Conservation (phyloP, 2,797 vertebrate genomes). For the Nyctibius grandis region DNA sequence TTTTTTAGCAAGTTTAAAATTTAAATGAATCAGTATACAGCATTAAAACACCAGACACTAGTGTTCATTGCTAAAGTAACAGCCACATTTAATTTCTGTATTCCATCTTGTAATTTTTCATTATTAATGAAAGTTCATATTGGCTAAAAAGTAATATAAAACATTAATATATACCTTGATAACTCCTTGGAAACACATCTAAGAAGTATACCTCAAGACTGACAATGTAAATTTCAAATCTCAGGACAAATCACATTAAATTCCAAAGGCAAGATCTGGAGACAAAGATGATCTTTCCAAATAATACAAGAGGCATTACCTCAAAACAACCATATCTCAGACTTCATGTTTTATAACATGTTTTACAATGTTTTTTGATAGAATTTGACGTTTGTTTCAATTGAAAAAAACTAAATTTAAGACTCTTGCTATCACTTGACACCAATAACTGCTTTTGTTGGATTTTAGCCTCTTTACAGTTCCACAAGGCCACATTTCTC, state of each 20-base stretch:
- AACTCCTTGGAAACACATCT: background rate
- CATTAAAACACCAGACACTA: background rate
- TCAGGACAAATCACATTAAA: background rate
- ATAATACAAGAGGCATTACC: background rate
- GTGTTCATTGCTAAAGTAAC: background rate
- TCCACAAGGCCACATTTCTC: background rate
- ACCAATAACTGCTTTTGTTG: background rate
- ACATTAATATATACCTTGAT: background rate
- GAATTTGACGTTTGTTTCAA: background rate
- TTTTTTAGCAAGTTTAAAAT: background rate
- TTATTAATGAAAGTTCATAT: background rate
- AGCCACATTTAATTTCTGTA: background rate
- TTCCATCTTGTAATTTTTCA: background rate
- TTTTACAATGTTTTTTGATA: background rate
- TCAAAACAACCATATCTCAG: background rate
- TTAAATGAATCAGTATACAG: background rate
- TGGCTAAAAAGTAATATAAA: background rate
- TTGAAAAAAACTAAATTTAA: background rate
- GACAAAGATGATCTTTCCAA: slow-evolving; percentile 10
- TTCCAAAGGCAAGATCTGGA: background rate
- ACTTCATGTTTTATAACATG: background rate
- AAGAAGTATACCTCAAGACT: background rate
- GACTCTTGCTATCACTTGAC: background rate
- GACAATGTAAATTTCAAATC: background rate
- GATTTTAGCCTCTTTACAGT: background rate